Conservation (phyloP, 2,797 vertebrate species). For the Carduelis carduelis region DNA sequence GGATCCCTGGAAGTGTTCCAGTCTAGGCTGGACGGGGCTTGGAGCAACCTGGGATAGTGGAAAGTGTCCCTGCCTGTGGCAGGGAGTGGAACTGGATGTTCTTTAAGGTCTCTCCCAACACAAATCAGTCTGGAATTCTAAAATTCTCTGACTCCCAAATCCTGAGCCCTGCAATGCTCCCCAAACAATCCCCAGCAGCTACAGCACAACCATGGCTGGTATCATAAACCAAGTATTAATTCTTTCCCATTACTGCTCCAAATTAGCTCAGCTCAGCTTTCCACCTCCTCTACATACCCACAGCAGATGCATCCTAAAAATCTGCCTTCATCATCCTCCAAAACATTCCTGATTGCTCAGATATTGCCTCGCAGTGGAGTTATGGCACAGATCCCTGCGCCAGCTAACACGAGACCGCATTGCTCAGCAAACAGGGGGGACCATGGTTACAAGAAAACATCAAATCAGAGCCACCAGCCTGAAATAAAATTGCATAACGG, state of each 20-base stretch:
- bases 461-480: neutral
- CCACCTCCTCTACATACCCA: neutral
- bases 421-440: neutral
- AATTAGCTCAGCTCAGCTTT: neutral
- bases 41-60: fast-evolving
- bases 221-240: neutral
- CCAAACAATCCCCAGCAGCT: neutral
- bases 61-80: neutral
- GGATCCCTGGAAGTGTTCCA: neutral
- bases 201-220: fast-evolving
- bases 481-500: neutral
- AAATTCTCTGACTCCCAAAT: neutral
- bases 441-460: neutral
- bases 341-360: conserved; percentile 22
- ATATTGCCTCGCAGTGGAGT: neutral
- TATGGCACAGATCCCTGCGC: neutral
- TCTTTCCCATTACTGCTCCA: neutral
- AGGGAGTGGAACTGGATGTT: neutral
- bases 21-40: fast-evolving
- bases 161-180: neutral
- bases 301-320: neutral
- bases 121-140: neutral
- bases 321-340: neutral
- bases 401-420: neutral
- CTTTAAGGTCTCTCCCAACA: neutral